Conservation (phyloP, 2,888 invertebrate species). For the Pristionchus mayeri region DNA sequence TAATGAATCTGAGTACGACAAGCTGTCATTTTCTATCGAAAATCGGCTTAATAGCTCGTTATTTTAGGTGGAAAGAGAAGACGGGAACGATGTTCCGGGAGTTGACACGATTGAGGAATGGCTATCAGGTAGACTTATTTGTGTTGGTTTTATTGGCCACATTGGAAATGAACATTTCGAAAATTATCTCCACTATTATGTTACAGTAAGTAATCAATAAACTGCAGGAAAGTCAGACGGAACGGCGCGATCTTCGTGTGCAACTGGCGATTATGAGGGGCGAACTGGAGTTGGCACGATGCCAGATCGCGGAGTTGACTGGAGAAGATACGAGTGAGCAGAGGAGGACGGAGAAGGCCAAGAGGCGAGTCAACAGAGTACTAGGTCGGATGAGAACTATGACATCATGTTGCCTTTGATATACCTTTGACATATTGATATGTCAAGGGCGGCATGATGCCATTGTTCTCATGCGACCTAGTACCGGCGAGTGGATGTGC, state of each 20-base stretch:
- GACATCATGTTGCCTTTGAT: too few species aligned
- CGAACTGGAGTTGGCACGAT: slow-evolving; percentile 69
- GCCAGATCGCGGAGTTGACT: slow-evolving; percentile 49
- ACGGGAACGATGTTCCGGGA: slow-evolving; percentile 72
- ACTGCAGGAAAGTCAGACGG: slow-evolving; percentile 44
- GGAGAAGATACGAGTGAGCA: not conserved
- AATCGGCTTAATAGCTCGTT: not conserved
- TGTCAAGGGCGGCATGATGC: too few species aligned
- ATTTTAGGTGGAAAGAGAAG: slow-evolving; percentile 70
- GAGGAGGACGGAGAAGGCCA: slow-evolving; percentile 38
- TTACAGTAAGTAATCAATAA: not conserved
- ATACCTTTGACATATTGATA: too few species aligned
- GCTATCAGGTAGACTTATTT: slow-evolving; percentile 51
- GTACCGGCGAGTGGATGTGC: too few species aligned
- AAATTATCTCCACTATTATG: not conserved
- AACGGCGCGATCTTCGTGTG: slow-evolving; percentile 56
- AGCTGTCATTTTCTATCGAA: not conserved
- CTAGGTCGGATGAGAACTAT: too few species aligned
- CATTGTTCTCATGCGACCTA: too few species aligned
- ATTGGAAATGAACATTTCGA: too few species aligned
- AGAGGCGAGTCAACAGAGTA: not conserved
- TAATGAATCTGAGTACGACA: not conserved
- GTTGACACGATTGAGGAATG: slow-evolving; percentile 65
- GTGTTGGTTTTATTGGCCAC: not conserved
- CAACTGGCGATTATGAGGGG: slow-evolving; percentile 71